These are phyloP conservation scores for Malurus melanocephalus DNA, from an alignment of 2,113 vertebrate species.

Conservation along the genomic window DNA sequence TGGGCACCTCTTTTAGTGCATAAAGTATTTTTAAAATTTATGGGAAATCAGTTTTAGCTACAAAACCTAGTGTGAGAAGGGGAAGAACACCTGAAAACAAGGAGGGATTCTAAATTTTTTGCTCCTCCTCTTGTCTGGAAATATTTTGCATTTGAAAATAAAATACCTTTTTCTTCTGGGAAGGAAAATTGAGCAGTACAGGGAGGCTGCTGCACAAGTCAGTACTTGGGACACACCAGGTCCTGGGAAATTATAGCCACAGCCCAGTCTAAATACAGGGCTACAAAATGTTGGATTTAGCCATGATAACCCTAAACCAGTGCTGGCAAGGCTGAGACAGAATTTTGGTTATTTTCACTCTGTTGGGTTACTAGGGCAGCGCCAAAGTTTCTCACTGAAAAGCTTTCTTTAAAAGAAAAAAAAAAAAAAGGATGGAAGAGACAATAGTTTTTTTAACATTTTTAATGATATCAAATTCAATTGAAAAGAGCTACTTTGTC, in stretches of 20 bases:
- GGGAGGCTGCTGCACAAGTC: background rate
- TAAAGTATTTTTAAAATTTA: background rate
- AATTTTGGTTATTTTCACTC: background rate
- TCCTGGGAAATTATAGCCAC: background rate
- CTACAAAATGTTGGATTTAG: background rate
- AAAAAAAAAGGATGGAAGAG: background rate
- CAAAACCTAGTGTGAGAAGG: background rate
- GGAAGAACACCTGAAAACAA: background rate
- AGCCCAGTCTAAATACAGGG: background rate
- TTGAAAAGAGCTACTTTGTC: conserved; percentile 52
- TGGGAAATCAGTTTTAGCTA: background rate
- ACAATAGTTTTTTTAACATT: conserved; percentile 22
- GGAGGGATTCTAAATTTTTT: background rate
- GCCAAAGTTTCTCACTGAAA: conserved; percentile 15
- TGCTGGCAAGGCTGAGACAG: background rate
- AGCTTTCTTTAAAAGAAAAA: background rate
- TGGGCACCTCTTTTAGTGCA: background rate
- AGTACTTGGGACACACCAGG: background rate
- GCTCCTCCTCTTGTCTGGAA: accelerated
- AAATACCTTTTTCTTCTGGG: background rate
- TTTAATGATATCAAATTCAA: conserved; percentile 53
- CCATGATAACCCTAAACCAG: background rate
- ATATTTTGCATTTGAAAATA: background rate
- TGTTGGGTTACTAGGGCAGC: background rate
- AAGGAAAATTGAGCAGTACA: background rate